Percentiles rank a stretch among this genome's conserved stretches.
These are phyloP conservation scores for Pica pica DNA, from an alignment of 2,113 vertebrate genomes.

Conservation along the genomic window DNA sequence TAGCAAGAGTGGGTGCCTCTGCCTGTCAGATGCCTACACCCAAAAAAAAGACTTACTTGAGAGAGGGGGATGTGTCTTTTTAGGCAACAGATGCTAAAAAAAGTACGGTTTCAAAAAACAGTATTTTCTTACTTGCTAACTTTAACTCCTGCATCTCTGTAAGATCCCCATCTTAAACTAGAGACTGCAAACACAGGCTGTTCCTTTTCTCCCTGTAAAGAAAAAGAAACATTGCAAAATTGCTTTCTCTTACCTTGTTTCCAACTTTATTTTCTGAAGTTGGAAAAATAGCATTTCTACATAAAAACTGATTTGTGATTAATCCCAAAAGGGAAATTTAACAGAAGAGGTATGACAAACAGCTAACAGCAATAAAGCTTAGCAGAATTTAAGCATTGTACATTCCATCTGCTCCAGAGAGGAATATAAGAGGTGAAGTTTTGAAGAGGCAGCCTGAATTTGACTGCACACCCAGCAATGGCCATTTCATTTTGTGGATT, in stretches of 20 bases:
- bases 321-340: background rate
- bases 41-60: background rate
- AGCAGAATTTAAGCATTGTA: background rate
- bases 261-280: background rate
- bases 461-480: background rate
- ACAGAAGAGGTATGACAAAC: background rate
- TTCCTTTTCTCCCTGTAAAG: constrained; percentile 86
- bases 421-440: background rate
- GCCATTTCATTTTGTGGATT: background rate
- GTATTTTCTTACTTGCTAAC: constrained; percentile 86
- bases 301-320: background rate
- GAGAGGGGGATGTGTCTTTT: background rate
- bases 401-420: background rate
- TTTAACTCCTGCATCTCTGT: constrained; percentile 84
- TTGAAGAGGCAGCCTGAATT: background rate
- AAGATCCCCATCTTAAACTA: constrained; percentile 93
- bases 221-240: background rate
- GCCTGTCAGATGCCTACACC: background rate
- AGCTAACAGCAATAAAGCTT: background rate
- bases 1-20: background rate
- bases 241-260: background rate
- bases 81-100: background rate
- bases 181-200: constrained; percentile 91
- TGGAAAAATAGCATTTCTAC: background rate
- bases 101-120: background rate